Evolutionary conservation across 2,113 vertebrate species (phyloP), one percentile per base, ranked within the genome.

Genomic region (Paramisgurnus dabryanus): DNA sequence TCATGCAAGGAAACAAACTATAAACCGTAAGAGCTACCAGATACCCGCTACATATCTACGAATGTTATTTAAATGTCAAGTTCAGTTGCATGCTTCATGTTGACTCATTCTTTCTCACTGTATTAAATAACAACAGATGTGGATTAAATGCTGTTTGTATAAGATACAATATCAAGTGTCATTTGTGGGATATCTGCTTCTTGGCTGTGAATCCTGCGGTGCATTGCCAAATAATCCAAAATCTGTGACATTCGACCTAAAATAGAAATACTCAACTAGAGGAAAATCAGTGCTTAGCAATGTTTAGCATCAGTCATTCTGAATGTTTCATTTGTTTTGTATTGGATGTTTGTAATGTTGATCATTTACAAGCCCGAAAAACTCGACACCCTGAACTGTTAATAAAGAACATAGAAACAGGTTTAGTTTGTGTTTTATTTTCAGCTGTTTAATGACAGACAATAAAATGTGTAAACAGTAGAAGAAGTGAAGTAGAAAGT

Each of bases 81-180:
- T 70, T 49, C 18, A 49, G 43, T 34, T 34, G 27, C 27, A 34
- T 12, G 4, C 9, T 53, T 10, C 12, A 11, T 17, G 13, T n/a
- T 17, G 0, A 6, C 53, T 73, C 2, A 13, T 43, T 5, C 4
- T 43, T 41, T 22, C 70, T 72, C 49, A 67, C 47, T 8, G 71
- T 76, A 76, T 79, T 76, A 79, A 43, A 65, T 15, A 17, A 6
- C 18, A 39, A 55, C 40, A 74, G 68, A 67, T 13, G 15, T 40
- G 27, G 47, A 49, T 13, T 80, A 49, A 78, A 53, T 43, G 53
- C 5, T n/a, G 61, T 8, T 71, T 64, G 50, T 71, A 22, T 43
- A 0, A 53, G 34, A 3, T 49, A 45, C 67, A 39, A 7, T 41
- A 72, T 80, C 60, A 49, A 64, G 10, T 18, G 6, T 11, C 10